These are phyloP conservation scores for Leptinotarsa peninsularis DNA, from an alignment of 2,888 invertebrate species.

Conservation along the genomic window DNA sequence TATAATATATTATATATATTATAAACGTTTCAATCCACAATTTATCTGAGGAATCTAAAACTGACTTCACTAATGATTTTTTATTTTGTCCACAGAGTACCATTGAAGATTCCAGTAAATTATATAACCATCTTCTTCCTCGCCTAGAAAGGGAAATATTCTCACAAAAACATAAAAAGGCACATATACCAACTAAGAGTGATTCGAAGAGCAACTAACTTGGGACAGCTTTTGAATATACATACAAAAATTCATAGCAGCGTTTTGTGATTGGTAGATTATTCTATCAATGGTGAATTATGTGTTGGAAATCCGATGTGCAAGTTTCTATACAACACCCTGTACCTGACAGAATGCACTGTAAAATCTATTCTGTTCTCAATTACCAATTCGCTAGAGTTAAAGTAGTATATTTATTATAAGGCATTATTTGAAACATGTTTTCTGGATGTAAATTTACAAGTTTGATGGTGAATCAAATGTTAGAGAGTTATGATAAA, in stretches of 20 bases:
- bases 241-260: conserved; percentile 3
- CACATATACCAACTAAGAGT: conserved; percentile 25
- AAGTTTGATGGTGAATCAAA: background rate
- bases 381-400: background rate
- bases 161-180: conserved; percentile 58
- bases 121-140: conserved; percentile 73
- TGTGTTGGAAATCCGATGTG: background rate
- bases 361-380: background rate
- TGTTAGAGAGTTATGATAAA: background rate
- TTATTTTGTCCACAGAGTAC: conserved; percentile 68
- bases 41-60: too few species aligned
- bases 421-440: background rate
- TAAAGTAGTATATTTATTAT: background rate
- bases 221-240: conserved; percentile 25
- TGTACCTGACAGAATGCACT: conserved; percentile 14
- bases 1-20: too few species aligned
- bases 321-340: conserved; percentile 1
- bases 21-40: too few species aligned
- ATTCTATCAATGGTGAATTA: background rate
- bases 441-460: background rate
- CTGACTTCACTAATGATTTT: background rate
- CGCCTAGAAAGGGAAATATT: conserved; percentile 68
- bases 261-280: conserved; percentile 14
- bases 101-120: conserved; percentile 76
- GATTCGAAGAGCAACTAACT: conserved; percentile 33